Evolutionary conservation across 2,888 invertebrate species (phyloP).

Genomic region (Rhyacophila evoluta): DNA sequence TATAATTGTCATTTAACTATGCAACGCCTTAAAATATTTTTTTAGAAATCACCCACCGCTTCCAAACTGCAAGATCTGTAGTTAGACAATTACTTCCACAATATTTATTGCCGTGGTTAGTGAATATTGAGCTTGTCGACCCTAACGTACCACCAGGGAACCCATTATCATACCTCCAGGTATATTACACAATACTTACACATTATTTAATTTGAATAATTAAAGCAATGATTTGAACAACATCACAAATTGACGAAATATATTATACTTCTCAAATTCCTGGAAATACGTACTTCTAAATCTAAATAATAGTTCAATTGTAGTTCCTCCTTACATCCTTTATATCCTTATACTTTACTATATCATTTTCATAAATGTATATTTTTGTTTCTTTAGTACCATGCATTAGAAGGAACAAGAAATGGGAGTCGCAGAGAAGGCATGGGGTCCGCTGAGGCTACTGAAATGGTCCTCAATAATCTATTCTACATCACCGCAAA

Average conservation of each 20-base stretch:
- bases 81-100: slow-evolving; percentile 91
- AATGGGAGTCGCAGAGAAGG: slow-evolving; percentile 86
- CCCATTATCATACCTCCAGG: slow-evolving; percentile 87
- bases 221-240: too few relatives aligned
- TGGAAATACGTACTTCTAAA: too few relatives aligned
- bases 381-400: slow-evolving; percentile 66
- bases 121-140: slow-evolving; percentile 98
- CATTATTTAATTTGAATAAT: too few relatives aligned
- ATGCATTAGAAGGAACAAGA: slow-evolving; percentile 72
- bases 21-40: slow-evolving; percentile 49
- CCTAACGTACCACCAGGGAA: slow-evolving; percentile 94
- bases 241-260: too few relatives aligned
- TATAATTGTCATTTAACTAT: too few relatives aligned
- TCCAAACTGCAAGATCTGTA: slow-evolving; percentile 95
- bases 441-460: slow-evolving; percentile 99
- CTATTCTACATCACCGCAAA: slow-evolving; percentile 98
- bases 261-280: too few relatives aligned
- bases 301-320: too few relatives aligned
- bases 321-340: too few relatives aligned
- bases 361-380: too few relatives aligned
- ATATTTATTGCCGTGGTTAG: slow-evolving; percentile 96
- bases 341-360: too few relatives aligned
- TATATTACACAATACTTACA: slow-evolving; percentile 59
- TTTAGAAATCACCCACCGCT: slow-evolving; percentile 95
- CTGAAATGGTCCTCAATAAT: slow-evolving; percentile 99